Conservation (phyloP, 2,888 invertebrate genomes). For the Drosophila emarginata region DNA sequence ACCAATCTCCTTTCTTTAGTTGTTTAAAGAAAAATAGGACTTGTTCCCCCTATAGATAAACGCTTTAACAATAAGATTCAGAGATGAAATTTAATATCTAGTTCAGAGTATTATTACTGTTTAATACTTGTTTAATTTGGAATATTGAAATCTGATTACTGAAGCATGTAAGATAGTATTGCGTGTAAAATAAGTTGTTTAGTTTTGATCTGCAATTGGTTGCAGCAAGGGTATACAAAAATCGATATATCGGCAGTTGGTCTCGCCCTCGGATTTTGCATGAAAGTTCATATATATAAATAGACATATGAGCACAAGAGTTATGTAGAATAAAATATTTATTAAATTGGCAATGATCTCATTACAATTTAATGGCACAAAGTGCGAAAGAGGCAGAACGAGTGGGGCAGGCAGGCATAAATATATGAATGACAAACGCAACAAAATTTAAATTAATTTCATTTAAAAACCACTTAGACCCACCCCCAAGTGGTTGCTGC, state of each 20-base stretch:
- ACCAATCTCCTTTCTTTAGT: too few species aligned
- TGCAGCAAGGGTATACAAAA: slow-evolving; percentile 37
- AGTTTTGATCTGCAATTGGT: too few species aligned
- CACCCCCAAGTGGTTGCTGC: slow-evolving; percentile 58
- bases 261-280: slow-evolving; percentile 32
- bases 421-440: slow-evolving; percentile 23
- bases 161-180: too few species aligned
- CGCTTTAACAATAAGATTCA: too few species aligned
- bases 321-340: slow-evolving; percentile 45
- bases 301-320: slow-evolving; percentile 56
- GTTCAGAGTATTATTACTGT: too few species aligned
- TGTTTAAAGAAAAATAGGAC: too few species aligned
- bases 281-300: slow-evolving; percentile 55
- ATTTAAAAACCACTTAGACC: slow-evolving; percentile 77
- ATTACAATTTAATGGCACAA: slow-evolving; percentile 65
- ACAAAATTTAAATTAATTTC: slow-evolving; percentile 73
- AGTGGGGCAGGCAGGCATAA: slow-evolving; percentile 12
- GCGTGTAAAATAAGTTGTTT: too few species aligned
- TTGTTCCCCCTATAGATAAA: too few species aligned
- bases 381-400: slow-evolving; percentile 25
- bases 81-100: too few species aligned
- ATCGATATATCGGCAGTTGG: slow-evolving; percentile 37
- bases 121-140: too few species aligned
- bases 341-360: slow-evolving; percentile 71
- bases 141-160: too few species aligned